Base-by-base conservation (phyloP, 2,113 vertebrate genomes). In the Larimichthys crocea region DNA sequence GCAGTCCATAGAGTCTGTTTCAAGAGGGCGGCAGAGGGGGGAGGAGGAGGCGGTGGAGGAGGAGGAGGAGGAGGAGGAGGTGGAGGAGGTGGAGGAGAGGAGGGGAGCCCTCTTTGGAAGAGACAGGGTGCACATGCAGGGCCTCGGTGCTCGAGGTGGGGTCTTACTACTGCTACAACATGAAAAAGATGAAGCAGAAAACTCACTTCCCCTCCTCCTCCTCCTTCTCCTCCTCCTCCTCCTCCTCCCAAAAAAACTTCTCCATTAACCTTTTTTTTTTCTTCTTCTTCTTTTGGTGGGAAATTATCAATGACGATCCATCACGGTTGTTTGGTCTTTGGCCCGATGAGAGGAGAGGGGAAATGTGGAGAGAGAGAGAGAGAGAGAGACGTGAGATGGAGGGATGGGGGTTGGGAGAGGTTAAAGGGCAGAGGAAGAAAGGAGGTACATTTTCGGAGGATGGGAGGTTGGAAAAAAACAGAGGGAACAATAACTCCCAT, bases 261-360 rank as follows among this genome's bases (percentile, higher is more conserved):
- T 94, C 95, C 93, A 95, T 96, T 95, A 94, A 95, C 92, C 91
- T 83, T 94, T 83, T 68, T 80, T 67, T 46, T 50, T 35, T 35
- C 5, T 35, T 89, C 6, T 67, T 66, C 42, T 59, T 22, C 2
- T 52, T 17, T 42, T 35, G 70, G 84, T 88, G 94, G 93, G 92
- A 95, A 96, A 95, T 95, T 89, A 97, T 96, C 94, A 95, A 96
- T 96, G 95, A 94, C 82, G 80, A 94, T 96, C 95, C 94, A 95
- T 96, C 95, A 89, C 60, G 70, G 88, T 84, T 91, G 93, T 93
- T 95, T 94, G 86, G 89, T 85, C 90, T 86, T 76, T 74, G 91
- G 86, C 80, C 35, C 52, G 85, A 86, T 68, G 82, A 90, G 91
- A 76, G 84, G 90, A 72, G 85, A 90, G 90, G 85, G 88, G 91